Base-by-base conservation (phyloP, 2,797 vertebrate genomes). In the Sebastes minor region DNA sequence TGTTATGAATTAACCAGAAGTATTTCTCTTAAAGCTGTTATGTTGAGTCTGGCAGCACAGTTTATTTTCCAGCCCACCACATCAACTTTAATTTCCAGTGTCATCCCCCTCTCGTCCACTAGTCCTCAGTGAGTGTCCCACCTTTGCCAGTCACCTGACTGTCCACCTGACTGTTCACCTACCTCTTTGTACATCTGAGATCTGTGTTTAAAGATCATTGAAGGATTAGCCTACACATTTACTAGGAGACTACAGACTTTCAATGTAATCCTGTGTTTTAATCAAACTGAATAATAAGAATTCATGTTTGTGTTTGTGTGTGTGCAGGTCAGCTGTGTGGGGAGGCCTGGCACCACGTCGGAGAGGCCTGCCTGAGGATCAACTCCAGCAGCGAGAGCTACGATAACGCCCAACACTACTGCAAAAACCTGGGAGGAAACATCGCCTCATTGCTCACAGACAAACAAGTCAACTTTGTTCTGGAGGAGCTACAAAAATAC, bases 361-460 rank as follows among this genome's bases (percentile, higher is more conserved):
- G 95, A 1, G 98, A 99, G 71, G 95, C 95, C 84, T 98, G 97
- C 65, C 97, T 99, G 49, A 95, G 96, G 83, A 97, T 99, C 81
- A 99, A 99, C 94, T 96, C 97, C 76, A 98, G 97, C 89, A 95
- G 96, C 13, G 97, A 98, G 91, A 99, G 96, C 92, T 98, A 98
- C 0, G 98, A 99, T 87, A 98, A 98, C 30, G 97, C 97, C 23
- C 97, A 97, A 81, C 96, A 99, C 64, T 98, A 98, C 85, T 99
- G 98, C 91, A 99, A 99, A 87, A 99, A 97, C 91, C 95, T 98
- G 61, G 97, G 96, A 68, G 98, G 98, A 52, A 99, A 97, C 84
- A 97, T 99, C 5, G 98, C 97, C 70, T 99, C 98, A 14, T 86
- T 99, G 90, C 96, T 97, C 85, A 97, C 96, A 20, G 95, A 96